Conservation (phyloP, 2,797 vertebrate genomes). For the Myotis vivesi region DNA sequence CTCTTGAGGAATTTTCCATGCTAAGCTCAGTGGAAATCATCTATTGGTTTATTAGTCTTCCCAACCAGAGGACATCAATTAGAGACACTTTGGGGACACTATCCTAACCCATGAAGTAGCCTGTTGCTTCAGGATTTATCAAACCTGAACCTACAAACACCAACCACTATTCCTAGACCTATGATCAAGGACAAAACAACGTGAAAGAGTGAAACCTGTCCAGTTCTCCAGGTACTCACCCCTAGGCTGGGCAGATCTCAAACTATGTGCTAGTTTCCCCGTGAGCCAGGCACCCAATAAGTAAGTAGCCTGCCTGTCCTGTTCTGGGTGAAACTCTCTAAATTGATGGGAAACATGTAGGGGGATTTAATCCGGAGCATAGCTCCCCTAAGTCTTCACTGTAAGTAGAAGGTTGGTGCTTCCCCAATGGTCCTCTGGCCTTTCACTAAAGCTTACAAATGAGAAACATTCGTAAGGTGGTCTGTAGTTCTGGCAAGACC, state of each 20-base stretch:
- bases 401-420: not conserved
- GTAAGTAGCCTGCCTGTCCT: not conserved
- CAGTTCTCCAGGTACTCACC: not conserved
- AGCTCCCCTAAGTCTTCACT: not conserved
- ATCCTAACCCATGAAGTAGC: not conserved
- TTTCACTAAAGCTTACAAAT: not conserved
- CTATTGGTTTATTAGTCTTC: not conserved
- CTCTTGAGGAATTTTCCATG: not conserved
- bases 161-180: not conserved
- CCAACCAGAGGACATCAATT: not conserved
- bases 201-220: not conserved
- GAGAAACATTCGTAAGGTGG: not conserved
- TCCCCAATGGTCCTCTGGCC: no score
- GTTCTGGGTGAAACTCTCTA: not conserved
- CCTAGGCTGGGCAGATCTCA: not conserved
- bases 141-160: not conserved
- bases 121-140: not conserved
- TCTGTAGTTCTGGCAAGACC: not conserved
- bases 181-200: not conserved
- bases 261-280: not conserved
- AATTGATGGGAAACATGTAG: not conserved
- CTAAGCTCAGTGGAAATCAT: not conserved
- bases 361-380: not conserved
- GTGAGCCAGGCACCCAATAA: not conserved
- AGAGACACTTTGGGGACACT: not conserved